These are phyloP conservation scores for Erebia aethiops DNA, from an alignment of 2,888 invertebrate species.

Conservation along the genomic window DNA sequence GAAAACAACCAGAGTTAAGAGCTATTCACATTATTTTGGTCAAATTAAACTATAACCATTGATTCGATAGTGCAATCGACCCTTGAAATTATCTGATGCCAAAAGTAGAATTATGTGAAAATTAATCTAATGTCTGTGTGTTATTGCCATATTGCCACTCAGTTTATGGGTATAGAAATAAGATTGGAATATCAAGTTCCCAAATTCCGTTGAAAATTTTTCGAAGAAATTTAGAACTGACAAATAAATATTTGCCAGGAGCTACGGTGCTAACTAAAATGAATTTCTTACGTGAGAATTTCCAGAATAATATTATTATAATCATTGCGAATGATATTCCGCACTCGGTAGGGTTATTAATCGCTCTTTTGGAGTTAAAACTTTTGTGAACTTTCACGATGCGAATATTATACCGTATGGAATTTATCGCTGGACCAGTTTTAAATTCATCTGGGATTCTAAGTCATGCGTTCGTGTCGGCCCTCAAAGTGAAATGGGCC, in stretches of 20 bases:
- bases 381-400: slow-evolving; percentile 8
- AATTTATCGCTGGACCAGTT: slow-evolving; percentile 8
- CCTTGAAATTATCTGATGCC: too few relatives aligned
- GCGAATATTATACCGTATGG: slow-evolving; percentile 14
- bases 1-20: too few relatives aligned
- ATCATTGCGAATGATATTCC: not conserved
- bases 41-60: too few relatives aligned
- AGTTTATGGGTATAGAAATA: too few relatives aligned
- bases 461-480: not conserved
- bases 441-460: not conserved
- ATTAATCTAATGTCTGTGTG: too few relatives aligned
- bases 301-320: not conserved
- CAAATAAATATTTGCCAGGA: not conserved
- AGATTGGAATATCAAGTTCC: too few relatives aligned
- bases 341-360: not conserved
- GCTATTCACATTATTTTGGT: too few relatives aligned
- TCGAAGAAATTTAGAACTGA: too few relatives aligned
- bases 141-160: too few relatives aligned
- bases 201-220: not conserved
- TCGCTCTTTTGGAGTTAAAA: not conserved
- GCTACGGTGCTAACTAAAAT: not conserved
- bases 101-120: too few relatives aligned
- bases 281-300: not conserved
- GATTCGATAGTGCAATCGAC: too few relatives aligned
- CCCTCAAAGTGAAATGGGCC: slow-evolving; percentile 6